These are phyloP conservation scores for Acridotheres tristis DNA, from an alignment of 2,797 vertebrate species.

Conservation along the genomic window DNA sequence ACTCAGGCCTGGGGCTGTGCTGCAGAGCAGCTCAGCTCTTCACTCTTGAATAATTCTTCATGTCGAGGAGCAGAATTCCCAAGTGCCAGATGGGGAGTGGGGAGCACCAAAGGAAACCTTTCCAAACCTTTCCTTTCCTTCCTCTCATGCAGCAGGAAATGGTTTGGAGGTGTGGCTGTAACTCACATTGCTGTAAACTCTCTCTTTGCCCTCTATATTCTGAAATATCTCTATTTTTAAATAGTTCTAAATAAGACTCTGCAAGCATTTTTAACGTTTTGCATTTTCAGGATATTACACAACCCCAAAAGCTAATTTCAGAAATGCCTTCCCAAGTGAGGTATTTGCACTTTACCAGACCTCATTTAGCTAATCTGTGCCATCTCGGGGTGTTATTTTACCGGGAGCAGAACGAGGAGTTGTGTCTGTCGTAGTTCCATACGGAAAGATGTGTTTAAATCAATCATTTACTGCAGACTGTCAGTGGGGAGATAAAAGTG, in stretches of 20 bases:
- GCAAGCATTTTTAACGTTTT: neutral
- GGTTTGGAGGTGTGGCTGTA: neutral
- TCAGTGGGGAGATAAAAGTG: neutral
- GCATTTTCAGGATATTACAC: neutral
- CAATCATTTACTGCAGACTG: neutral
- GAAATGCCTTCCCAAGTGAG: neutral
- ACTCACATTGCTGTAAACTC: neutral
- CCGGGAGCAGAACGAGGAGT: neutral
- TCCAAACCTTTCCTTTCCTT: neutral
- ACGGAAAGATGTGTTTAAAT: neutral
- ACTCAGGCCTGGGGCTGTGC: conserved; percentile 59
- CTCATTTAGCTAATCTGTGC: accelerated
- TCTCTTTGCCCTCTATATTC: conserved; percentile 8
- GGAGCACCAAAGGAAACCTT: conserved; percentile 3
- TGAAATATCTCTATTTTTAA: conserved; percentile 16
- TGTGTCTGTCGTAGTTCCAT: neutral
- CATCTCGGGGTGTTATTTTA: neutral
- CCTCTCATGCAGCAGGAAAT: neutral
- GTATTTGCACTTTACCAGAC: neutral
- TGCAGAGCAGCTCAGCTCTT: conserved; percentile 56
- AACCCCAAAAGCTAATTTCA: conserved; percentile 14
- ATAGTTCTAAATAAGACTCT: neutral
- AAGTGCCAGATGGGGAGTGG: neutral
- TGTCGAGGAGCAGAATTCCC: conserved; percentile 46
- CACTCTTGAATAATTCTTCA: conserved; percentile 60